Evolutionary conservation across 1,140 invertebrate species (phyloP).

Genomic region (Ephestia elutella): DNA sequence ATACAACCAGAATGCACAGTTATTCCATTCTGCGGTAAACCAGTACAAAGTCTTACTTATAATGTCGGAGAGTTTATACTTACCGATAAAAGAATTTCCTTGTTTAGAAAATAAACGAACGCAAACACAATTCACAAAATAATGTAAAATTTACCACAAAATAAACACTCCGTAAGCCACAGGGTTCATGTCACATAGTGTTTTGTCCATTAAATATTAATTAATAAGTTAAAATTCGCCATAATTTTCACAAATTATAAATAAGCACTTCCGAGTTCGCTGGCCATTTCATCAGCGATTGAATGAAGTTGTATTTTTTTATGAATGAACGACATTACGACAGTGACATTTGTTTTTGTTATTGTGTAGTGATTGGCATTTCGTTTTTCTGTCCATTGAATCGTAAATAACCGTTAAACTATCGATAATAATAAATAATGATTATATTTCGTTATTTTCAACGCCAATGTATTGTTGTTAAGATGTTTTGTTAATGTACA

Average conservation of each 20-base stretch:
- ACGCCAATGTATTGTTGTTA: no score
- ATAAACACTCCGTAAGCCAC: neutral
- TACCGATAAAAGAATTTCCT: neutral
- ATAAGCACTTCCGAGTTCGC: neutral
- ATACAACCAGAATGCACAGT: neutral
- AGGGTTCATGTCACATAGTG: slow-evolving; percentile 1
- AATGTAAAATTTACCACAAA: slow-evolving; percentile 1
- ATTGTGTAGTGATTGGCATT: neutral
- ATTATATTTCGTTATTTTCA: no score
- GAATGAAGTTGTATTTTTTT: neutral
- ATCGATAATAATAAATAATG: no score
- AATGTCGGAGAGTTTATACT: neutral
- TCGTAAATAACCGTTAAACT: no score
- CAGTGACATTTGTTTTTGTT: neutral
- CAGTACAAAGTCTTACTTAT: neutral
- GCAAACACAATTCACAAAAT: neutral
- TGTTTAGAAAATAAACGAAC: neutral
- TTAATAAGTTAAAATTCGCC: neutral
- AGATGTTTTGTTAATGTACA: no score
- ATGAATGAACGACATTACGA: neutral
- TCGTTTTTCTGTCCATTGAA: no score
- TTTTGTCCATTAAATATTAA: neutral
- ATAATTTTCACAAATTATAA: slow-evolving; percentile 1
- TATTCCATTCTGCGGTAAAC: neutral
- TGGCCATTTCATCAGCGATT: neutral